phyloP scores from a whole-genome alignment of 1,140 invertebrate species.

The Himalopsyche phryganea region DNA sequence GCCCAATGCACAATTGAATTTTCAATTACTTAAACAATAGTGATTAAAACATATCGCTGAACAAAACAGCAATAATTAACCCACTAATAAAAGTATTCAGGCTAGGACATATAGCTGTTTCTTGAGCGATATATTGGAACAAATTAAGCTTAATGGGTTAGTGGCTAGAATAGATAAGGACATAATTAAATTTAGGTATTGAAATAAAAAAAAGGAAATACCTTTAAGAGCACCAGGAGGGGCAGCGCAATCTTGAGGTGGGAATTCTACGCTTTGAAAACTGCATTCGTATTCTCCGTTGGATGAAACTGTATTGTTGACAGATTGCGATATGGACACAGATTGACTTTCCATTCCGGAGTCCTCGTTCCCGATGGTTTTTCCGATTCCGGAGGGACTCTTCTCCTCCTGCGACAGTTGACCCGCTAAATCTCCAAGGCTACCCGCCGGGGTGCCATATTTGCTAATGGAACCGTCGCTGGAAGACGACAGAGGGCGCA shows the following conservation, averaged over 20 bases:
- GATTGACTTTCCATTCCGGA: conserved; percentile 30
- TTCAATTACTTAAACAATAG: too few relatives aligned
- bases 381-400: conserved; percentile 3
- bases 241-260: conserved; percentile 13
- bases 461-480: conserved; percentile 31
- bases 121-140: too few relatives aligned
- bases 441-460: conserved; percentile 24
- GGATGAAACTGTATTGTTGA: conserved; percentile 19
- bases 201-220: too few relatives aligned
- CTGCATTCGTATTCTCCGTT: conserved; percentile 17
- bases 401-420: conserved; percentile 9
- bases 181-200: too few relatives aligned
- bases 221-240: conserved; percentile 6
- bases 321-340: conserved; percentile 21
- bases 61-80: too few relatives aligned
- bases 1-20: too few relatives aligned
- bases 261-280: conserved; percentile 12
- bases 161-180: too few relatives aligned
- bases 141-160: too few relatives aligned
- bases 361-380: conserved; percentile 15
- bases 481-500: conserved; percentile 15
- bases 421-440: conserved; percentile 16
- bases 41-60: too few relatives aligned
- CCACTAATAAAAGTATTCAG: too few relatives aligned
- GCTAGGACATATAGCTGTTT: too few relatives aligned